These are phyloP conservation scores for Anhinga anhinga DNA, from an alignment of 2,113 vertebrate species.

Conservation along the genomic window DNA sequence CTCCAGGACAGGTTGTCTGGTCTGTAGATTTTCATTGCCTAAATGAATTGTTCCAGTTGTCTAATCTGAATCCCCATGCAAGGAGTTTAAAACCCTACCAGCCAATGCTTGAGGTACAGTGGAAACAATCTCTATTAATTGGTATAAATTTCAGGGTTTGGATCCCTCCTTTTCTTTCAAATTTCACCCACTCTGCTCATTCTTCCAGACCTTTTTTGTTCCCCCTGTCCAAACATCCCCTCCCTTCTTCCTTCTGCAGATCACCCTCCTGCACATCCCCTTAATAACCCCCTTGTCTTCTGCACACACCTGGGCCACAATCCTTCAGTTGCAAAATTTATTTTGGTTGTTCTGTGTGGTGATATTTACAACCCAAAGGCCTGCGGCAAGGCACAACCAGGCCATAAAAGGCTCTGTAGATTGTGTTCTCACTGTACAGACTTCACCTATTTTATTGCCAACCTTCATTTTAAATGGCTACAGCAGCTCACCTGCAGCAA, in stretches of 20 bases:
- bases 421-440: neutral
- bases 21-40: neutral
- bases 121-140: neutral
- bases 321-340: neutral
- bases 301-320: neutral
- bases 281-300: neutral
- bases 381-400: neutral
- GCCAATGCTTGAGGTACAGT: neutral
- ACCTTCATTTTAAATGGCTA: neutral
- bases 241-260: neutral
- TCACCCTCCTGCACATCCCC: fast-evolving
- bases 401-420: neutral
- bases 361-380: neutral
- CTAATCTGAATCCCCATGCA: neutral
- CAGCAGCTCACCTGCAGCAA: neutral
- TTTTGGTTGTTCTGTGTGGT: neutral
- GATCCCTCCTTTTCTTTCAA: neutral
- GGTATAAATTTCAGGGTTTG: neutral
- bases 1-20: neutral
- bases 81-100: neutral
- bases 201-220: neutral
- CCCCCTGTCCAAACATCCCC: neutral
- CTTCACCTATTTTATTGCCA: neutral
- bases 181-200: neutral
- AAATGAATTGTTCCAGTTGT: neutral